A percentile compares a stretch with the other conserved stretches of the same genome.
phyloP scores from a whole-genome alignment of 2,797 vertebrate genomes.

The Apogon talboti region DNA sequence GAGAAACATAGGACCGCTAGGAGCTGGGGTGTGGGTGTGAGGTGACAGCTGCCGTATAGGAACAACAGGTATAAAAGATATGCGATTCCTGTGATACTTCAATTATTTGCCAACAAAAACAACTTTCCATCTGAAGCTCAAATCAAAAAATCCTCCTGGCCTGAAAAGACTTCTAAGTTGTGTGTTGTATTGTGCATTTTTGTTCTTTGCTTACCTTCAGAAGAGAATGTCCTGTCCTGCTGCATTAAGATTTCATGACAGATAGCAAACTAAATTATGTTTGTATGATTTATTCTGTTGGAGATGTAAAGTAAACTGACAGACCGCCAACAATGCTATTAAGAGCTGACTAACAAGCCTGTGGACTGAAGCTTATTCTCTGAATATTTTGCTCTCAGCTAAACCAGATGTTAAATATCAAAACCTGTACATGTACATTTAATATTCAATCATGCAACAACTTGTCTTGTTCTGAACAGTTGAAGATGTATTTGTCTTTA shows the following conservation, averaged over 20 bases:
- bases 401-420: background rate
- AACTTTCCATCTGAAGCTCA: conserved; percentile 12
- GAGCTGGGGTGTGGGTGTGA: conserved; percentile 23
- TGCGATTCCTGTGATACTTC: conserved; percentile 46
- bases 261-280: conserved; percentile 32
- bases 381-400: conserved; percentile 13
- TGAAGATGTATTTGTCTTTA: background rate
- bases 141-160: conserved; percentile 1
- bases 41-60: conserved; percentile 23
- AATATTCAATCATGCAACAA: background rate
- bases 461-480: conserved; percentile 1
- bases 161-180: conserved; percentile 16
- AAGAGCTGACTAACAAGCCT: conserved; percentile 32
- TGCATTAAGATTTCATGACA: conserved; percentile 19
- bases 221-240: conserved; percentile 29
- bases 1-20: conserved; percentile 20
- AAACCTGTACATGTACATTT: background rate
- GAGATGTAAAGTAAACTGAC: conserved; percentile 34
- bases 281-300: conserved; percentile 51
- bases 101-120: conserved; percentile 41
- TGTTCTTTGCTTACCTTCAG: conserved; percentile 40
- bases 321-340: conserved; percentile 14
- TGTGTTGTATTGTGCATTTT: background rate
- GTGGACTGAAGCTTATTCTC: conserved; percentile 25
- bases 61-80: conserved; percentile 37